These are phyloP conservation scores for Oostethus manadensis DNA, from an alignment of 2,113 vertebrate genomes.

Conservation along the genomic window DNA sequence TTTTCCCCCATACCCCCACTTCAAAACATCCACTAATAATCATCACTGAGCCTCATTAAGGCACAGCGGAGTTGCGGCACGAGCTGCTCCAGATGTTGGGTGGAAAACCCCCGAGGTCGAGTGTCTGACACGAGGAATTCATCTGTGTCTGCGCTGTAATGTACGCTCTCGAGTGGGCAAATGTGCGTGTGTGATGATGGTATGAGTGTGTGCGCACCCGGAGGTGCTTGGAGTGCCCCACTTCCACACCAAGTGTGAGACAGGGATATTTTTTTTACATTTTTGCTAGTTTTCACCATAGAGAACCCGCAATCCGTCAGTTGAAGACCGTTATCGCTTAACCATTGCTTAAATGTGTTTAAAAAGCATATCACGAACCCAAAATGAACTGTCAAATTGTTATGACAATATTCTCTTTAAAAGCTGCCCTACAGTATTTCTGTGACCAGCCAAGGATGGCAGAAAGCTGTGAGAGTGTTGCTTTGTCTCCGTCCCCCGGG, in stretches of 20 bases:
- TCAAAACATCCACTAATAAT: conserved; percentile 57
- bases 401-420: conserved; percentile 5
- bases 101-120: conserved; percentile 47
- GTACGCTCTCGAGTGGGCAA: conserved; percentile 11
- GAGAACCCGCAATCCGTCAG: no score
- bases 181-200: background rate
- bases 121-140: conserved; percentile 33
- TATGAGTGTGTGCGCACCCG: conserved; percentile 22
- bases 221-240: conserved; percentile 47
- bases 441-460: conserved; percentile 38
- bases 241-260: conserved; percentile 32
- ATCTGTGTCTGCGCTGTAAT: conserved; percentile 30
- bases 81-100: conserved; percentile 61
- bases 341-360: background rate
- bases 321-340: no score
- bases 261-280: no score
- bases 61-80: conserved; percentile 34
- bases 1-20: conserved; percentile 22
- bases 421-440: conserved; percentile 44
- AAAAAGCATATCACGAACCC: background rate
- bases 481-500: conserved; percentile 18
- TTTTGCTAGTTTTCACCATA: no score
- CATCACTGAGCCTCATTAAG: conserved; percentile 62
- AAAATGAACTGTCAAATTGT: background rate
- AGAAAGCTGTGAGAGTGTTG: conserved; percentile 21